These are phyloP conservation scores for Sparus aurata DNA, from an alignment of 2,797 vertebrate species.

Conservation along the genomic window DNA sequence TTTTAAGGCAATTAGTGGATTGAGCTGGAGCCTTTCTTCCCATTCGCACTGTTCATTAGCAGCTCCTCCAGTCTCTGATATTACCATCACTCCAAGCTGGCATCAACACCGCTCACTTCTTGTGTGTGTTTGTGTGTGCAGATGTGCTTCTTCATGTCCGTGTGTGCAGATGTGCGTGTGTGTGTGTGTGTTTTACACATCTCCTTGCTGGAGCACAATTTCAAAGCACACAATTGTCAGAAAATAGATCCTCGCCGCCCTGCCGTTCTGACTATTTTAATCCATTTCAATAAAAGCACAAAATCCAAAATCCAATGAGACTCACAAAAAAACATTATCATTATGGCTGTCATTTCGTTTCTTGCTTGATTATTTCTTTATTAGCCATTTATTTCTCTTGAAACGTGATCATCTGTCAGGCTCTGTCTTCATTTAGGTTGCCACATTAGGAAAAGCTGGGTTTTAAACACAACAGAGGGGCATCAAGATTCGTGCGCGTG, in stretches of 20 bases:
- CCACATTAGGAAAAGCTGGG: slow-evolving; percentile 24
- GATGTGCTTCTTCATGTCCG: slow-evolving; percentile 25
- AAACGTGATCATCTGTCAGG: slow-evolving; percentile 55
- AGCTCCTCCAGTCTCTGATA: slow-evolving; percentile 86
- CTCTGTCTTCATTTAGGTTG: slow-evolving; percentile 21
- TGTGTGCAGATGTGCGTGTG: slow-evolving; percentile 60
- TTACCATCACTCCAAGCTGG: slow-evolving; percentile 84
- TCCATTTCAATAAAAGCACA: slow-evolving; percentile 75
- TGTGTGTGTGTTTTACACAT: slow-evolving; percentile 68
- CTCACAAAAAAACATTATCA: slow-evolving; percentile 50
- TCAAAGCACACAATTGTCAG: slow-evolving; percentile 75
- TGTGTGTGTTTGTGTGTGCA: slow-evolving; percentile 50
- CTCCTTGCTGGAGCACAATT: slow-evolving; percentile 66
- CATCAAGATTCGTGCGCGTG: background rate
- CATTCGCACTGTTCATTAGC: slow-evolving; percentile 87
- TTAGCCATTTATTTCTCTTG: slow-evolving; percentile 58
- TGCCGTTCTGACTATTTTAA: slow-evolving; percentile 73
- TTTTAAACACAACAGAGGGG: slow-evolving; percentile 1
- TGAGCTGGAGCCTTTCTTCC: slow-evolving; percentile 86
- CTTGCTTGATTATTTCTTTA: slow-evolving; percentile 66
- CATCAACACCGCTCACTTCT: slow-evolving; percentile 78
- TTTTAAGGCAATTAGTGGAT: slow-evolving; percentile 89
- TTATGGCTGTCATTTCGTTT: slow-evolving; percentile 56
- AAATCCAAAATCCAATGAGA: slow-evolving; percentile 65
- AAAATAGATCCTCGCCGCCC: slow-evolving; percentile 72